phyloP scores from a whole-genome alignment of 2,797 vertebrate genomes.

The Artibeus jamaicensis region DNA sequence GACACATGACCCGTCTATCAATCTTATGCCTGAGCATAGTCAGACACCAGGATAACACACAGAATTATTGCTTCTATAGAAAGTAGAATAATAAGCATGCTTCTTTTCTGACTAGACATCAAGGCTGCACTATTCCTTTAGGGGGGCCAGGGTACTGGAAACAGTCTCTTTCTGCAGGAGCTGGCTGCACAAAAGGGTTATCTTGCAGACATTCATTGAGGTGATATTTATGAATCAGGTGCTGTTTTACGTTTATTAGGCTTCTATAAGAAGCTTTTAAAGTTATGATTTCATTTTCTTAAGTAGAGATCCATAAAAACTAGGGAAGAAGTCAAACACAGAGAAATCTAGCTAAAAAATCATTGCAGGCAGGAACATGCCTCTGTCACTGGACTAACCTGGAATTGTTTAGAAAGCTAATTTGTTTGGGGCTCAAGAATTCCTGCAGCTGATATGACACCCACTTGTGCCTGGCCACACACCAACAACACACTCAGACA shows the following conservation, averaged over 20 bases:
- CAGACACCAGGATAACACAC: not conserved
- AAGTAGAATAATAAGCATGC: not conserved
- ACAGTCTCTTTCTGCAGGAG: not conserved
- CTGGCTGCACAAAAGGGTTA: not conserved
- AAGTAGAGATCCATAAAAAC: not conserved
- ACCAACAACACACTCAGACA: not conserved
- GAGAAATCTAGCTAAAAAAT: not conserved
- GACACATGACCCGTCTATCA: not conserved
- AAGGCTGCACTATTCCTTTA: not conserved
- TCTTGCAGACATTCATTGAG: not conserved
- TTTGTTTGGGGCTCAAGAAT: not conserved
- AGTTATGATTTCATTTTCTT: not conserved
- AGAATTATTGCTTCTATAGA: not conserved
- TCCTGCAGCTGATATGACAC: not conserved
- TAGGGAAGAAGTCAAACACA: not conserved
- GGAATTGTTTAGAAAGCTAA: not conserved
- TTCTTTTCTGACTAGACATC: not conserved
- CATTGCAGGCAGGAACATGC: not conserved
- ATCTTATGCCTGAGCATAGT: not conserved
- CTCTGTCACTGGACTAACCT: not conserved
- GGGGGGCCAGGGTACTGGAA: not conserved
- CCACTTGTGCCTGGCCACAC: not conserved
- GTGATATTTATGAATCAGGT: not conserved
- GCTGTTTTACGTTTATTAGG: not conserved
- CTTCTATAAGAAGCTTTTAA: not conserved